Evolutionary conservation across 2,888 invertebrate species (phyloP).

Genomic region (Xestia sexstrigata): DNA sequence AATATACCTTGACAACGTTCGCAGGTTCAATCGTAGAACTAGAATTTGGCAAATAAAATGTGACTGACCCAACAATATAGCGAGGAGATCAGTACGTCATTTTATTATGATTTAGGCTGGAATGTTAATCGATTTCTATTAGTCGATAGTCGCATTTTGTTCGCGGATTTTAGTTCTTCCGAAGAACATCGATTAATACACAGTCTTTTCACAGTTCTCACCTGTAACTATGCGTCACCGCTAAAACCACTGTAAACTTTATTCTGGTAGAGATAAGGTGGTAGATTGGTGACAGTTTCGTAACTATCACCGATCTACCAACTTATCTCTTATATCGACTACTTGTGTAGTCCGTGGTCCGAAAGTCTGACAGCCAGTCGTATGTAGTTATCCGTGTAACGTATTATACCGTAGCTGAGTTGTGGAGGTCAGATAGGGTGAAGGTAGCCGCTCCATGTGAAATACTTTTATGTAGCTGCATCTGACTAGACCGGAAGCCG

Average conservation of each 20-base stretch:
- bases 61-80: background rate
- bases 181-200: background rate
- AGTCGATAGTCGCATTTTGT: background rate
- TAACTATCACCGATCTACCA: too few species aligned
- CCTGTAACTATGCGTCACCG: background rate
- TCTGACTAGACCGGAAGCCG: background rate
- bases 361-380: background rate
- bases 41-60: background rate
- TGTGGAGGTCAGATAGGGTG: background rate
- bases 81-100: background rate
- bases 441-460: background rate
- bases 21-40: background rate
- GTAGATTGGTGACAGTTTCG: background rate
- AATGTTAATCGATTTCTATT: conserved; percentile 10
- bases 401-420: background rate
- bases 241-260: background rate
- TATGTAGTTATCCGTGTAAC: background rate
- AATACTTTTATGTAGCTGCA: background rate
- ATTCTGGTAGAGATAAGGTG: background rate
- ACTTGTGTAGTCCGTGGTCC: background rate
- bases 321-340: too few species aligned
- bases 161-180: conserved; percentile 2
- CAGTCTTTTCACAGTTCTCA: background rate
- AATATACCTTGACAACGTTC: background rate
- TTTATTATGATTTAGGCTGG: background rate